These are phyloP conservation scores for Poecilia gillii DNA, from an alignment of 2,797 vertebrate genomes.

Conservation along the genomic window DNA sequence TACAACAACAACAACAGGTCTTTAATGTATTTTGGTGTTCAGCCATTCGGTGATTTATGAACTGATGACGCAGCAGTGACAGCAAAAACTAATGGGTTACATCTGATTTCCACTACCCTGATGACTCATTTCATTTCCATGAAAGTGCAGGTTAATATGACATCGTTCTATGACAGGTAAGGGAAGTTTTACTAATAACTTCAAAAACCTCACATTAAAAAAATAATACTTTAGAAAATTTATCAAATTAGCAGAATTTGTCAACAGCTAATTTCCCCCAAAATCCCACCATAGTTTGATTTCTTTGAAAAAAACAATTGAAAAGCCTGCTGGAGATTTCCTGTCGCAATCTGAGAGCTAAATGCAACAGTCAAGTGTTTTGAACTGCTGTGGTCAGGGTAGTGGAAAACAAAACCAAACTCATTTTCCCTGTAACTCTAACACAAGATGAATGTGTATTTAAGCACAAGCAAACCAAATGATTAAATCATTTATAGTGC, in stretches of 20 bases:
- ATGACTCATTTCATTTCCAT: neutral
- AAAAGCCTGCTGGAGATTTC: neutral
- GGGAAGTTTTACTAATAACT: neutral
- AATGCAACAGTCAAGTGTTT: neutral
- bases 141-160: neutral
- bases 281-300: neutral
- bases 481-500: neutral
- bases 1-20: neutral
- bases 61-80: neutral
- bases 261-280: neutral
- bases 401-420: neutral
- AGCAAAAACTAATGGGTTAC: neutral
- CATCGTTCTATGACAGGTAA: neutral
- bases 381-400: neutral
- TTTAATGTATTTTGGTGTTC: too few relatives aligned
- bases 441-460: neutral
- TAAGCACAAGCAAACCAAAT: neutral
- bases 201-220: neutral
- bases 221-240: neutral
- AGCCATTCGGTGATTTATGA: neutral
- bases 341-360: neutral
- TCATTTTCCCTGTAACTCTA: neutral
- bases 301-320: neutral
- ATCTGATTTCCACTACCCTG: neutral
- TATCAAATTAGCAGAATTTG: neutral